Evolutionary conservation across 2,888 invertebrate genomes (phyloP).

Genomic region (Drosophila subsilvestris): DNA sequence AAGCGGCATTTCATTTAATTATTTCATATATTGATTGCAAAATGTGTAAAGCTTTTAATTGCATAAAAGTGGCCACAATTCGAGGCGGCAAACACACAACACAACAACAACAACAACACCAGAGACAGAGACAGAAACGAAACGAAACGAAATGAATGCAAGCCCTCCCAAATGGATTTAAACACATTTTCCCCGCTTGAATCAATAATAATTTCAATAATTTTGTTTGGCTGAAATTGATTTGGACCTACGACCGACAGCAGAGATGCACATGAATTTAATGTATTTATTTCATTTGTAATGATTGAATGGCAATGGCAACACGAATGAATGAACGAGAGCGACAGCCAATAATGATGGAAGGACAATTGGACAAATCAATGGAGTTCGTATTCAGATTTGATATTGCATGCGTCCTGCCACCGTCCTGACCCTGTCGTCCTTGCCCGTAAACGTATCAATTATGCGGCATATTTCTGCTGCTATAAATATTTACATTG

Average conservation of each 20-base stretch:
- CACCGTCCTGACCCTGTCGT: conserved; percentile 1
- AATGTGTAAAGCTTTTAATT: conserved; percentile 71
- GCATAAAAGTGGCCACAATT: conserved; percentile 51
- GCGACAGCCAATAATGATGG: conserved; percentile 54
- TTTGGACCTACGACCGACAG: conserved; percentile 26
- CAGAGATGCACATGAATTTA: conserved; percentile 56
- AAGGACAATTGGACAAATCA: conserved; percentile 54
- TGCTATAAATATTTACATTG: conserved; percentile 78
- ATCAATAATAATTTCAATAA: conserved; percentile 51
- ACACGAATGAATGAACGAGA: conserved; percentile 7
- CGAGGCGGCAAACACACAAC: not conserved
- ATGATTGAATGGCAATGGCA: conserved; percentile 65
- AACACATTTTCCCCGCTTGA: not conserved
- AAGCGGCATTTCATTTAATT: conserved; percentile 72
- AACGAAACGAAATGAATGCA: conserved; percentile 7
- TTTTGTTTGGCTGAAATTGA: conserved; percentile 50
- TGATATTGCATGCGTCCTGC: conserved; percentile 6
- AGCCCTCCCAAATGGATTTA: conserved; percentile 2
- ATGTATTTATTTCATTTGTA: conserved; percentile 75
- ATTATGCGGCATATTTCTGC: conserved; percentile 77
- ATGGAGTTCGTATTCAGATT: conserved; percentile 8
- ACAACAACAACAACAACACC: conserved; percentile 13
- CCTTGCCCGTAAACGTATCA: conserved; percentile 54
- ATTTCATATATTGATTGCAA: conserved; percentile 68
- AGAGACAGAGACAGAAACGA: conserved; percentile 2